Evolutionary conservation across 2,888 invertebrate species (phyloP), one percentile per base, ranked within the genome.

Genomic region (Nephrotoma appendiculata): DNA sequence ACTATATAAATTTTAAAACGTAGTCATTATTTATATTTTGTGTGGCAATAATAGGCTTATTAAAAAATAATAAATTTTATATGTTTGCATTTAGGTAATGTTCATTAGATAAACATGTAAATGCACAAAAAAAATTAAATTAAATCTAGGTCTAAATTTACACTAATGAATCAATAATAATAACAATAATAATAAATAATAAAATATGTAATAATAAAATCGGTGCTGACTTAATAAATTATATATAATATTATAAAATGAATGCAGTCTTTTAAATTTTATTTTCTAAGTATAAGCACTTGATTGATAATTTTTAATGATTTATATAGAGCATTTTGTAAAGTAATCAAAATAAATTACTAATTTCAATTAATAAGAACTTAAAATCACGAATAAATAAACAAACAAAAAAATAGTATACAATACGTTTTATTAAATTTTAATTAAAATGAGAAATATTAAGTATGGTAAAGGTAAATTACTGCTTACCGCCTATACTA

Each of bases 161-260:
- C 87, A 41, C 71, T 85, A 85, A 84, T 15, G 12, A 57, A 83
- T 87, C 43, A 41, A 86, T 86, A 85, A 86, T 19, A 86, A 45
- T 43, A 86, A 86, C 71, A 57, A 86, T 85, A 44, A 71, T 87
- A 86, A 86, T 87, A 86, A 87, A 87, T 87, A 87, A 87, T 87
- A 86, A 87, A 83, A 86, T 85, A 52, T 85, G 85, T 86, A 85
- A 42, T 71, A 43, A 87, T 43, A 85, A 86, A 19, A 86, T 31
- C 43, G 19, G 87, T 57, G 52, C 44, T 86, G 52, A 86, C 31
- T 11, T 52, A 52, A 83, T 43, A 57, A 86, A 71, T 71, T 31
- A 71, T 71, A 71, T 31, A 31, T 31, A 31, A 31, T 3, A 86
- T 41, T 19, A 43, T 52, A 52, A 87, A 87, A 87, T 86, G 87